Base-by-base conservation (phyloP, 2,888 invertebrate genomes). In the Strigamia crassipes region DNA sequence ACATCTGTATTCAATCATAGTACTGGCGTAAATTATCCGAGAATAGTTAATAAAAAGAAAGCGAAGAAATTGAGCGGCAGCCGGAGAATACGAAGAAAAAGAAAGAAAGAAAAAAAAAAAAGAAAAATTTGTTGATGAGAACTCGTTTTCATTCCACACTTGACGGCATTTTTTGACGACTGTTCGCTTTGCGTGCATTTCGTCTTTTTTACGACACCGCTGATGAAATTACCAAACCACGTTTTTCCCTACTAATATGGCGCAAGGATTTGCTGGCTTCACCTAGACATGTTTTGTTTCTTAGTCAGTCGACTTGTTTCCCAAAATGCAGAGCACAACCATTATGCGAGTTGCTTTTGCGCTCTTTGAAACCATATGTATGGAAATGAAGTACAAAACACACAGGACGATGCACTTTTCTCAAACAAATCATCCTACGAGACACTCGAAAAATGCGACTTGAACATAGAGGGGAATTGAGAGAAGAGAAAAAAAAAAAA, bases 321-420 rank as follows among this genome's bases (percentile, higher is more conserved):
- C 51, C 51, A 51, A 51, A 51, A 51, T 51, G 51, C 51, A 51
- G n/a, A 18, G 51, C 51, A 51, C 15, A 51, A 51, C 51, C 51
- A 51, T 51, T 51, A 51, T 18, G 18, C 15, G 18, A 51, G 51
- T 18, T 51, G 51, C 1, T 51, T 51, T 51, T 51, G 51, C 18
- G 51, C 51, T 51, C 51, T 51, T 51, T 51, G 51, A 51, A 51
- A 18, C 51, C 51, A 51, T 51, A 51, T 51, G 18, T 51, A 51
- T 51, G 51, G 51, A 51, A 51, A 51, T 51, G 51, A 51, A 51
- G 51, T 51, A 51, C 51, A 51, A 51, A 51, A 51, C 51, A 51
- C 51, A 51, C 51, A 51, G 51, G 51, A 51, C 51, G 51, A 51
- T 51, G 51, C 51, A 51, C 51, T 51, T 51, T 51, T 51, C 51